A percentile compares a stretch with the other conserved stretches of the same genome.
phyloP scores from a whole-genome alignment of 2,113 vertebrate species.

The Clupea harengus region DNA sequence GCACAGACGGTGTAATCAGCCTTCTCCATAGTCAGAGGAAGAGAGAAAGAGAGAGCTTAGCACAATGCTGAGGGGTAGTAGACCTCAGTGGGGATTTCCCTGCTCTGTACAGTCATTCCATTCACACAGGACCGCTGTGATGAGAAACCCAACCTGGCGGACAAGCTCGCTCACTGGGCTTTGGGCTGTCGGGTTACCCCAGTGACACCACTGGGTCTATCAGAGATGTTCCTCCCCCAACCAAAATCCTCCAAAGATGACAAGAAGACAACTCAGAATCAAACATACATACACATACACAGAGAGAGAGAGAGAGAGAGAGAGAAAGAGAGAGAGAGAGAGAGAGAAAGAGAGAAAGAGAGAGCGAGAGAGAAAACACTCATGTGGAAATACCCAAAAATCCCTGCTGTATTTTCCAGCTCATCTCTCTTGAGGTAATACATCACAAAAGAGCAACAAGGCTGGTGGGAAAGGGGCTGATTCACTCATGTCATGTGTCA shows the following conservation, averaged over 20 bases:
- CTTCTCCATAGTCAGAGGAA: neutral
- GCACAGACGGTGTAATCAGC: neutral
- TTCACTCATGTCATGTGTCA: neutral
- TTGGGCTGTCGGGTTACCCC: neutral
- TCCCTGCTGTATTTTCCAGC: neutral
- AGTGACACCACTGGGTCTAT: neutral
- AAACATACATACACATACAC: neutral
- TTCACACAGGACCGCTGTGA: neutral
- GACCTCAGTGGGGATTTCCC: neutral
- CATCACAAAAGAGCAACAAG: neutral
- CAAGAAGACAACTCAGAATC: conserved; percentile 16
- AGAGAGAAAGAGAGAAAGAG: too few species aligned
- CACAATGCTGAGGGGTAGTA: neutral
- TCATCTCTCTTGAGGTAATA: neutral
- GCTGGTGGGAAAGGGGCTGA: neutral
- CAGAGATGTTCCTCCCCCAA: neutral
- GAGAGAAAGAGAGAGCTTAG: neutral
- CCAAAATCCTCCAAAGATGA: neutral
- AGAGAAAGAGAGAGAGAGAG: too few species aligned
- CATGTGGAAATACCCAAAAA: neutral
- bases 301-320: too few species aligned
- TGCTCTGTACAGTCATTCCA: neutral
- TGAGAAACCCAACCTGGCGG: neutral
- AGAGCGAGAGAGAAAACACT: too few species aligned
- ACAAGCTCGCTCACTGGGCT: neutral